These are phyloP conservation scores for Datnioides undecimradiatus DNA, from an alignment of 2,113 vertebrate species.

Conservation along the genomic window DNA sequence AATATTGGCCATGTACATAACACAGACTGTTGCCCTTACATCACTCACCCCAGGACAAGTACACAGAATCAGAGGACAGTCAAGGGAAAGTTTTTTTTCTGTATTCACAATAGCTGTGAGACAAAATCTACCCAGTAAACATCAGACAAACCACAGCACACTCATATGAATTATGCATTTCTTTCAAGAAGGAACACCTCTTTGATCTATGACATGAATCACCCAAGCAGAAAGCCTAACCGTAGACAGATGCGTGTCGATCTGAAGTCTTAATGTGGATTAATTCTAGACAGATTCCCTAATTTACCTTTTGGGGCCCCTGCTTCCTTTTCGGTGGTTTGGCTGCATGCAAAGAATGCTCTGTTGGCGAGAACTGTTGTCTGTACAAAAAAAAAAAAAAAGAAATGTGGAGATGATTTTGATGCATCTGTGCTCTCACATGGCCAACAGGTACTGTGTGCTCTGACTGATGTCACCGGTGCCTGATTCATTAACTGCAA, in stretches of 20 bases:
- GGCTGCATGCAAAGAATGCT: conserved; percentile 12
- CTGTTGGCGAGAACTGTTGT: neutral
- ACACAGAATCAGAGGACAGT: neutral
- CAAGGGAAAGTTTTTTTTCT: conserved; percentile 2
- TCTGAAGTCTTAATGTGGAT: conserved; percentile 27
- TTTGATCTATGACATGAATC: conserved; percentile 47
- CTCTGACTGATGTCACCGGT: neutral
- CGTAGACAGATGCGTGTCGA: conserved; percentile 54
- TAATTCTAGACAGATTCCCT: conserved; percentile 28
- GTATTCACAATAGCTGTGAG: conserved; percentile 31
- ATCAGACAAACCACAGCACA: neutral
- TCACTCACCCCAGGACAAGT: neutral
- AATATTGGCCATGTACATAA: neutral
- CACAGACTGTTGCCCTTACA: neutral
- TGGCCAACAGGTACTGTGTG: conserved; percentile 10
- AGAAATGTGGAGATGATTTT: neutral
- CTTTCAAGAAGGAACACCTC: conserved; percentile 20
- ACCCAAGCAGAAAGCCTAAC: conserved; percentile 23
- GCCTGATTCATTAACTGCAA: neutral
- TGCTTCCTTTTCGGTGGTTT: conserved; percentile 37
- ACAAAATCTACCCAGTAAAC: conserved; percentile 7
- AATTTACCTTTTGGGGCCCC: conserved; percentile 13
- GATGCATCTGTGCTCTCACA: neutral
- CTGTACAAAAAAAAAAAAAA: neutral
- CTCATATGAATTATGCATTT: neutral